phyloP scores from a whole-genome alignment of 2,888 invertebrate genomes.

The Drosophila neonasuta region DNA sequence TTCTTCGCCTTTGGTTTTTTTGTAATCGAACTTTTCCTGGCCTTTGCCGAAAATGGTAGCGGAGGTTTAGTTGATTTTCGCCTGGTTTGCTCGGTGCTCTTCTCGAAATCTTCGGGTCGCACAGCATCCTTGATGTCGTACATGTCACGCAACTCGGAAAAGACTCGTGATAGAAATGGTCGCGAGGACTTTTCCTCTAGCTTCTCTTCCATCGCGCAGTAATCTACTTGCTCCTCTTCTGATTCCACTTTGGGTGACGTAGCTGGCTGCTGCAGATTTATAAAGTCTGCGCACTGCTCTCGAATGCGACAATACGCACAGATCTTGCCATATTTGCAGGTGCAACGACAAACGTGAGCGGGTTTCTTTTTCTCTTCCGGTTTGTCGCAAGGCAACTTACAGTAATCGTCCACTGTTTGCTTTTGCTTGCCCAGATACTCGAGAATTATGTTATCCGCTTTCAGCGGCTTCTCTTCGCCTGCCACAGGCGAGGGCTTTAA shows the following conservation, averaged over 20 bases:
- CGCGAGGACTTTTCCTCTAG: constrained; percentile 53
- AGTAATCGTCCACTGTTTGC: constrained; percentile 28
- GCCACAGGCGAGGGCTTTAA: constrained; percentile 71
- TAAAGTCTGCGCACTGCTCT: constrained; percentile 65
- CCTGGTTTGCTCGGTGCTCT: background rate
- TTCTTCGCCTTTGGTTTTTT: background rate
- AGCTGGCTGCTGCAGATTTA: constrained; percentile 12
- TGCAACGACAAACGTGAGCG: constrained; percentile 51
- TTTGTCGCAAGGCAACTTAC: constrained; percentile 32
- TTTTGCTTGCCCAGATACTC: constrained; percentile 63
- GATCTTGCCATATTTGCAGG: constrained; percentile 58
- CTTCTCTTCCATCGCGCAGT: background rate
- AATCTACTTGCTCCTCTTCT: constrained; percentile 10
- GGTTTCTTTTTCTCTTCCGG: background rate
- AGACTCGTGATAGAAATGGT: constrained; percentile 74
- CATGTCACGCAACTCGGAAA: constrained; percentile 73
- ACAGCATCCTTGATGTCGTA: constrained; percentile 66
- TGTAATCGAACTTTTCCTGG: background rate
- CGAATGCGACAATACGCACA: constrained; percentile 77
- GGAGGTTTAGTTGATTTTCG: background rate
- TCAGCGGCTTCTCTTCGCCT: constrained; percentile 63
- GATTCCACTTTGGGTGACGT: background rate
- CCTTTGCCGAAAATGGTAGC: background rate
- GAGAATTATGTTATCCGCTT: constrained; percentile 72
- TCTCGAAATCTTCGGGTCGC: background rate